phyloP scores from a whole-genome alignment of 2,888 invertebrate species.

The Frankliniella fusca region DNA sequence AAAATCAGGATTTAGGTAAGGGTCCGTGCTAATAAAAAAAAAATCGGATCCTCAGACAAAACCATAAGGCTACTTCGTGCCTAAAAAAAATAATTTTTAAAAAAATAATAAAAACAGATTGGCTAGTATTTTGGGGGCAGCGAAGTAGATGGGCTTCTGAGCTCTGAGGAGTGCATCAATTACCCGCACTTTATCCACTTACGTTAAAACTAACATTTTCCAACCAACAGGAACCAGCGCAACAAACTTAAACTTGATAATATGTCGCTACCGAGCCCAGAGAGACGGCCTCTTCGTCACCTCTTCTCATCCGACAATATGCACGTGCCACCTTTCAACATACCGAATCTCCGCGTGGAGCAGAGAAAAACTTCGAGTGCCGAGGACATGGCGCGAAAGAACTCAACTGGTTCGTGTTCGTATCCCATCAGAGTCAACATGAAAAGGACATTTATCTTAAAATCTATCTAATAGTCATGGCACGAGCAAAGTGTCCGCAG shows the following conservation, averaged over 20 bases:
- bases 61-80: no score
- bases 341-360: slow-evolving; percentile 81
- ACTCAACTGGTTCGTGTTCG: slow-evolving; percentile 60
- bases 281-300: slow-evolving; percentile 69
- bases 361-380: slow-evolving; percentile 86
- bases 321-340: slow-evolving; percentile 78
- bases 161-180: no score
- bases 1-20: no score
- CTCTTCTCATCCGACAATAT: slow-evolving; percentile 83
- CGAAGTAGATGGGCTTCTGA: no score
- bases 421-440: no score
- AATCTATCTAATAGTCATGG: background rate
- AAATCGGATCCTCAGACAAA: no score
- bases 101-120: no score
- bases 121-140: no score
- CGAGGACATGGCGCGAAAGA: slow-evolving; percentile 85
- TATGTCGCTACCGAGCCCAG: slow-evolving; percentile 68
- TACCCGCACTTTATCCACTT: background rate
- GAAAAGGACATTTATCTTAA: background rate
- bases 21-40: no score
- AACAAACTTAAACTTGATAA: slow-evolving; percentile 84
- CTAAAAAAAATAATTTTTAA: no score
- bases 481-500: background rate
- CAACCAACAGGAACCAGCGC: slow-evolving; percentile 65
- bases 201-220: background rate